phyloP scores from a whole-genome alignment of 2,113 vertebrate genomes.

The Oryzias melastigma region DNA sequence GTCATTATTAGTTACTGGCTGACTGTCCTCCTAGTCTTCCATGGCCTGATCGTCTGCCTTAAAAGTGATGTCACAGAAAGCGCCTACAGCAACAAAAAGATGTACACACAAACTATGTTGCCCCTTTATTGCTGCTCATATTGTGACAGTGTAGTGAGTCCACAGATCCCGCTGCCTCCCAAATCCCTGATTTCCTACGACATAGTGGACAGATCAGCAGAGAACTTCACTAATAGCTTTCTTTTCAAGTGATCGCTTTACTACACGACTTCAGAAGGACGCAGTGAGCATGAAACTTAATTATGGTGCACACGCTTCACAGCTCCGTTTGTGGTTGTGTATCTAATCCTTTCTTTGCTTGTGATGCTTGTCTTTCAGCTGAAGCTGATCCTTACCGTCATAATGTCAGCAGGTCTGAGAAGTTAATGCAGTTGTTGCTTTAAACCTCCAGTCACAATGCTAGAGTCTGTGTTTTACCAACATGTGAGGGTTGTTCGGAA shows the following conservation, averaged over 20 bases:
- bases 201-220: slow-evolving; percentile 72
- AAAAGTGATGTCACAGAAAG: too few relatives aligned
- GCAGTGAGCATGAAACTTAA: slow-evolving; percentile 92
- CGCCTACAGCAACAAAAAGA: too few relatives aligned
- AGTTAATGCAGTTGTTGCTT: too few relatives aligned
- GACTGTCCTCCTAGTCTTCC: too few relatives aligned
- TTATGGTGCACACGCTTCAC: slow-evolving; percentile 83
- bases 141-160: slow-evolving; percentile 56
- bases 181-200: slow-evolving; percentile 78
- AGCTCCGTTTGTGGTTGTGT: slow-evolving; percentile 82
- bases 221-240: slow-evolving; percentile 77
- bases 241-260: slow-evolving; percentile 90
- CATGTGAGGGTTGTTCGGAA: too few relatives aligned
- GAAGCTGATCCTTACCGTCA: slow-evolving; percentile 22
- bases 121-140: slow-evolving; percentile 38
- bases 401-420: too few relatives aligned
- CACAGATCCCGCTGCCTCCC: slow-evolving; percentile 43
- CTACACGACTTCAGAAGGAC: slow-evolving; percentile 94
- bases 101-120: not conserved
- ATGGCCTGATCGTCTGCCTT: too few relatives aligned
- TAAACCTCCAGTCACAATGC: too few relatives aligned
- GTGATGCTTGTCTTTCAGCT: slow-evolving; percentile 54
- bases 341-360: slow-evolving; percentile 83
- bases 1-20: too few relatives aligned
- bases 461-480: too few relatives aligned